Base-by-base conservation (phyloP, 2,888 invertebrate species). In the Oscheius sp. region DNA sequence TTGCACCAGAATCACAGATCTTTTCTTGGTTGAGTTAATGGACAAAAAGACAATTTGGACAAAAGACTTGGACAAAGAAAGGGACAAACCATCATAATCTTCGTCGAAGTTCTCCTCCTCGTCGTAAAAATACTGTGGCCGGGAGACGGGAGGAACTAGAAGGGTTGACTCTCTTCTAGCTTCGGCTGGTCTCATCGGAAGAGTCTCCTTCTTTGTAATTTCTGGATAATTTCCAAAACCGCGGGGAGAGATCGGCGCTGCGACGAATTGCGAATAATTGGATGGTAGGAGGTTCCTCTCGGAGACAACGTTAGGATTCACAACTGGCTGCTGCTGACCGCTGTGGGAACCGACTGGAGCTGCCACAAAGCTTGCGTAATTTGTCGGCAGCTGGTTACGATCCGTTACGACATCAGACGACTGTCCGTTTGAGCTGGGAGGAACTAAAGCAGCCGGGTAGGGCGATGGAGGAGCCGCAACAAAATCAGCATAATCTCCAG, bases 141-240 rank as follows among this genome's bases (percentile, higher is more conserved):
- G 29, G 20, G 48, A 50, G 53, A 68, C 52, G 10, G 50, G 23
- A 15, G 68, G 68, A 4, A 66, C 53, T 12, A 55, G 45, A 6
- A 45, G 61, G 8, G 45, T 20, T 39, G 27, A 37, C 25, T 17
- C 31, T n/a, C n/a, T n/a, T n/a, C n/a, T n/a, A 29, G 29, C 5
- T 5, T 52, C n/a, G 31, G 15, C 31, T 25, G 31, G 37, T 20
- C 27, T 29, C 52, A 57, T 31, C 6, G 65, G 10, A 8, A 52
- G 33, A n/a, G n/a, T n/a, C 37, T 20, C 25, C 71, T 70, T 42
- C 37, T 65, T 69, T 55, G 73, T 74, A 10, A 78, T 66, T 48
- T 80, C 80, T 57, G 80, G 80, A 70, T 75, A 80, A 55, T 80
- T 73, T 27, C 80, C 80, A 58, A 73, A 80, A 0, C 67, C 71